A percentile compares a stretch with the other conserved stretches of the same genome.
These are phyloP conservation scores for Haemorhous mexicanus DNA, from an alignment of 2,113 vertebrate species.

Conservation along the genomic window DNA sequence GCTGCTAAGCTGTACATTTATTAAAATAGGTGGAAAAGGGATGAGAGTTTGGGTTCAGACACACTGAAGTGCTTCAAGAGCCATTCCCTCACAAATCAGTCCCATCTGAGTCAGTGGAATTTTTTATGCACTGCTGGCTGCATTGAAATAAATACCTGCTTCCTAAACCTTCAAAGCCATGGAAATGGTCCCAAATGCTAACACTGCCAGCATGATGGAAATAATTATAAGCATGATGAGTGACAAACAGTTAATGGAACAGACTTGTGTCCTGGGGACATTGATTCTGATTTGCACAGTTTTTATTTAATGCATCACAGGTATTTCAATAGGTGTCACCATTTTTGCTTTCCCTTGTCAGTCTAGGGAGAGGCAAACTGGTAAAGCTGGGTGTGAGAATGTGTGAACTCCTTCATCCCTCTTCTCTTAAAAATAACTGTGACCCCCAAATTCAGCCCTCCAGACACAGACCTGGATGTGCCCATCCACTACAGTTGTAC, in stretches of 20 bases:
- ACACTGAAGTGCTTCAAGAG: neutral
- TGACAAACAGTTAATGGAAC: conserved; percentile 1
- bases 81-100: neutral
- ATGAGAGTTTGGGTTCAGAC: neutral
- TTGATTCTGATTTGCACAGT: neutral
- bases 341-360: neutral
- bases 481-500: neutral
- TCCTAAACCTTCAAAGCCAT: neutral
- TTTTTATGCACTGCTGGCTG: neutral
- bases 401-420: neutral
- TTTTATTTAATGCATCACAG: neutral
- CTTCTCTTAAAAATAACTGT: neutral
- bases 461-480: neutral
- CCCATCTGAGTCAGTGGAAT: neutral
- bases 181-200: neutral
- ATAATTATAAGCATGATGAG: neutral
- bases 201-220: neutral
- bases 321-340: neutral
- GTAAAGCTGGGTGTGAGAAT: neutral
- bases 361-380: neutral
- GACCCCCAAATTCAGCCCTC: neutral
- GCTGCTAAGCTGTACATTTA: neutral
- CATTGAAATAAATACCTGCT: neutral
- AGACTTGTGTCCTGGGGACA: neutral
- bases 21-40: neutral